Evolutionary conservation across 2,797 vertebrate species (phyloP).

Genomic region (Cossypha dichroa): DNA sequence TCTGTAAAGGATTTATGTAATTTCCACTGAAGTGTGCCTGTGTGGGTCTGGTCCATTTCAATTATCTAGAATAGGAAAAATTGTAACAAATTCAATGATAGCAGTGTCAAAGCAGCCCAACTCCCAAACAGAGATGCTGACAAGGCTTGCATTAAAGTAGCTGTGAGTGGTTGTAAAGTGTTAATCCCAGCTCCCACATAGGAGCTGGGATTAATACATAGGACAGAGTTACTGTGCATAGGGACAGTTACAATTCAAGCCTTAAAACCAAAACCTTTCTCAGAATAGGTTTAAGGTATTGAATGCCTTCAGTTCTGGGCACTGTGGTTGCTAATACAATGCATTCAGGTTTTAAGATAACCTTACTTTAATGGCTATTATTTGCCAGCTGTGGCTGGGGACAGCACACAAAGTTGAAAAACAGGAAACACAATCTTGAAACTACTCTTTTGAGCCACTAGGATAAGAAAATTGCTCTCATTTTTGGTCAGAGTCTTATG

Average conservation of each 20-base stretch:
- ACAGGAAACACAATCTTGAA: not conserved
- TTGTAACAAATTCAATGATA: not conserved
- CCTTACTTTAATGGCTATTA: not conserved
- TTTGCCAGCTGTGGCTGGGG: not conserved
- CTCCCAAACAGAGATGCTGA: not conserved
- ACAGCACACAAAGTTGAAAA: not conserved
- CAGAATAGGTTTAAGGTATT: not conserved
- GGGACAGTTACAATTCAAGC: not conserved
- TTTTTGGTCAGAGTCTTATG: not conserved
- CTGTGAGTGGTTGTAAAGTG: not conserved
- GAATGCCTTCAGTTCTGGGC: not conserved
- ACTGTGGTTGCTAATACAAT: not conserved
- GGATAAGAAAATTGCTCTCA: not conserved
- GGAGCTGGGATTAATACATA: no score
- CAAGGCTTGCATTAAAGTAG: not conserved
- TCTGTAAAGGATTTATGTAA: not conserved
- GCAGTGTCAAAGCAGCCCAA: not conserved
- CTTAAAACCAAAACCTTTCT: not conserved
- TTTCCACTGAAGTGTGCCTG: not conserved
- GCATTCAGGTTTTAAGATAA: not conserved
- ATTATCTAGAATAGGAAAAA: not conserved
- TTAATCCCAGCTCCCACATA: not conserved
- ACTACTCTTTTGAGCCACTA: not conserved
- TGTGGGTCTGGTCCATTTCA: not conserved
- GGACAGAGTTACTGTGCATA: not conserved